Base-by-base conservation (phyloP, 2,888 invertebrate genomes). In the Operophtera brumata region DNA sequence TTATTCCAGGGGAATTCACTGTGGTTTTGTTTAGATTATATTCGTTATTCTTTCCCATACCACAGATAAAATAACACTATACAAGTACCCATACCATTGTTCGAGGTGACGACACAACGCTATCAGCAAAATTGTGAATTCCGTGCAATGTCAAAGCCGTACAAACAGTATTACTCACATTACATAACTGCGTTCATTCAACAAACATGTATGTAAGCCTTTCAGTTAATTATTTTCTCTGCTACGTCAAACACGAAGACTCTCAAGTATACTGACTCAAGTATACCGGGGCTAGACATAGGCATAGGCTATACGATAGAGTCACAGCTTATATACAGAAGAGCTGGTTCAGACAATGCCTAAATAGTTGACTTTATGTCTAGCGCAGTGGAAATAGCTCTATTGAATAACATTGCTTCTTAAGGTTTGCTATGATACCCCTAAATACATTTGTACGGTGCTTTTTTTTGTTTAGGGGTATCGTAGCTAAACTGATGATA, bases 191-290 rank as follows among this genome's bases (percentile, higher is more conserved):
- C 47, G 41, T 36, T 42, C 42, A 49, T 42, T 49, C 41, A 36
- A 13, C 34, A 35, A 12, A 42, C 32, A 14, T 12, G 9, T 30
- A 20, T 32, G 10, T 36, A 28, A 30, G 42, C 48, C 42, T 32
- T 48, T 47, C 13, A 54, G 44, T 41, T 47, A 47, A 50, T 53
- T 48, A 42, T 52, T 54, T 47, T 50, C 48, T 54, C 40, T 49
- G 37, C 36, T 37, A 52, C 57, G 56, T 57, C 54, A 52, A 43
- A 43, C 53, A 48, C n/a, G 64, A 65, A 65, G 64, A 51, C 64
- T 65, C 35, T 54, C 57, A 65, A 65, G 64, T 65, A 26, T 26
- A 42, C 10, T 36, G 50, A 57, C 57, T 55, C 62, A 53, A 61
- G n/a, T 65, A 57, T 55, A 50, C 56, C 57, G 57, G 58, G 48